These are phyloP conservation scores for Phalacrocorax aristotelis DNA, from an alignment of 2,113 vertebrate genomes.

Conservation along the genomic window DNA sequence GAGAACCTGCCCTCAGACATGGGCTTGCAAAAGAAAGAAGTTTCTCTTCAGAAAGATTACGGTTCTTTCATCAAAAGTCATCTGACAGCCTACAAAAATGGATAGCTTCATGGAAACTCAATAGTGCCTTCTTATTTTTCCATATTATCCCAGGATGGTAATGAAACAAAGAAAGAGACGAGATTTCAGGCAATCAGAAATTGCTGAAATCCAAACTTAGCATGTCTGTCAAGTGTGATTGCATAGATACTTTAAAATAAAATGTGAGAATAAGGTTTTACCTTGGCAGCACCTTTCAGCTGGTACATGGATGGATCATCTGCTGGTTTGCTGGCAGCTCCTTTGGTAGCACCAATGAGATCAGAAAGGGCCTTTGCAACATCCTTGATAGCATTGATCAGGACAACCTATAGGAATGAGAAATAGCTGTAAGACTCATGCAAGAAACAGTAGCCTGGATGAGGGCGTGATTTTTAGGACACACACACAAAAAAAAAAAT, in stretches of 20 bases:
- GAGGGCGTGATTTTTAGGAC: background rate
- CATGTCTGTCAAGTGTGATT: background rate
- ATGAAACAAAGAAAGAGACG: background rate
- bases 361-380: slow-evolving; percentile 98
- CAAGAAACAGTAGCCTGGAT: background rate
- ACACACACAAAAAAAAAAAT: background rate
- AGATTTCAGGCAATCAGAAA: background rate
- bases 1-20: background rate
- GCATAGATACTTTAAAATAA: background rate
- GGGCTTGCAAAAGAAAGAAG: background rate
- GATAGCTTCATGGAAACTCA: background rate
- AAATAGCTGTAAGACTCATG: background rate
- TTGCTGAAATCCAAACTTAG: background rate
- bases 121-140: background rate
- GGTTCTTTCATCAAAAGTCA: background rate
- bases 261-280: slow-evolving; percentile 7
- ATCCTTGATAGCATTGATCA: slow-evolving; percentile 97
- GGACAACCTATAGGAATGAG: slow-evolving; percentile 84
- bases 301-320: slow-evolving; percentile 99
- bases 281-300: slow-evolving; percentile 97
- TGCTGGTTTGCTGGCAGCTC: slow-evolving; percentile 92
- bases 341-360: slow-evolving; percentile 96
- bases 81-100: background rate
- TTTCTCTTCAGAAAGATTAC: background rate
- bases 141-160: background rate